Evolutionary conservation across 2,113 vertebrate species (phyloP), one percentile per base, ranked within the genome.

Genomic region (Clinocottus analis): DNA sequence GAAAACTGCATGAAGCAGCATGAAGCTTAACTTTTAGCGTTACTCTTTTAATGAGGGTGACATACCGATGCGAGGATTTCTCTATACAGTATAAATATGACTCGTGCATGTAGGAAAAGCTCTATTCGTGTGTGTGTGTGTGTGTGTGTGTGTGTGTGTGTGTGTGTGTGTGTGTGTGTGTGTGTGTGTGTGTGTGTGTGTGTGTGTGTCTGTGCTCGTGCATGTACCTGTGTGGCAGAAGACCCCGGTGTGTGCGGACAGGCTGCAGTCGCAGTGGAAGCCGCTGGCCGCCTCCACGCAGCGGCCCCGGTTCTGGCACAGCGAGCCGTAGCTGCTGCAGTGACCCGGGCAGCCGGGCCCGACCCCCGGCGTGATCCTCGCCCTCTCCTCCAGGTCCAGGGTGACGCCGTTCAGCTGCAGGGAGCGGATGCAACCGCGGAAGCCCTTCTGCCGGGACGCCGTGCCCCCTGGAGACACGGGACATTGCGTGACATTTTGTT

Each of bases 361-460:
- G 7, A 99, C 97, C 0, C 95, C 97, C 0, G 97, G 97, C 0
- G 97, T 99, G 89, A 99, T 96, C 78, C 89, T 94, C 0, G 97
- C 97, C 87, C 97, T 93, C 67, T 96, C 95, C 90, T 98, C 96
- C 82, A 99, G 93, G 80, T 98, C 96, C 90, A 99, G 90, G 3
- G 96, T 92, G 76, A 93, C 85, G 5, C 97, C 97, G 51, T 99
- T 99, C 75, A 99, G 86, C 53, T 95, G 96, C 81, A 99, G 93
- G 0, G 97, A 96, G 23, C 97, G 96, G 53, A 99, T 97, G 37
- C 97, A 99, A 5, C 97, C 97, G 13, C 97, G 88, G 79, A 98
- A 99, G 72, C 97, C 97, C 77, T 96, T 96, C 85, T 98, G 97
- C 25, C 97, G 91, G 7, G 97, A 98, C 47, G 97, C 97, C 0